Evolutionary conservation across 2,888 invertebrate genomes (phyloP).

Genomic region (Micropterix aruncella): DNA sequence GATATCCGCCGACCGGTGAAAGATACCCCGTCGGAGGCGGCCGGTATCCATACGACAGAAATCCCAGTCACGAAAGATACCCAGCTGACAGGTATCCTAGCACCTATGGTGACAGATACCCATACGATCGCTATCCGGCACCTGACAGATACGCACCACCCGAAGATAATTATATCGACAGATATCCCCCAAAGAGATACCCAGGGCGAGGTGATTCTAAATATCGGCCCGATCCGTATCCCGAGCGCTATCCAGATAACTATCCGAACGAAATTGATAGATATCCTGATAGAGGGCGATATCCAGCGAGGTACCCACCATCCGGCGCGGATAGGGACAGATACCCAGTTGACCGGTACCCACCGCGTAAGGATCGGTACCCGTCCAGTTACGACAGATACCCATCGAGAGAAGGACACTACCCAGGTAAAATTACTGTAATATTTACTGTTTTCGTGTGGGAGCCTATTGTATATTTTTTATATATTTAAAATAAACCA

Average conservation of each 20-base stretch:
- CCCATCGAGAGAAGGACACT: slow-evolving; percentile 41
- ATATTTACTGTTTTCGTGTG: neutral
- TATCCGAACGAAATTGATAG: slow-evolving; percentile 16
- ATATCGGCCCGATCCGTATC: slow-evolving; percentile 20
- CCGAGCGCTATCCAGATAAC: slow-evolving; percentile 33
- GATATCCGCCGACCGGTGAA: slow-evolving; percentile 13
- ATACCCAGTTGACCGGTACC: slow-evolving; percentile 26
- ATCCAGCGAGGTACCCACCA: slow-evolving; percentile 23
- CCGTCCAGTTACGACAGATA: slow-evolving; percentile 39
- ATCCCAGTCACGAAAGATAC: slow-evolving; percentile 24
- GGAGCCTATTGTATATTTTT: too few relatives aligned
- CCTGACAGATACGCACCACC: slow-evolving; percentile 15
- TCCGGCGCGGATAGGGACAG: slow-evolving; percentile 14
- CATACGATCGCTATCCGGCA: slow-evolving; percentile 9
- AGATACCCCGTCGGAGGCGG: slow-evolving; percentile 22
- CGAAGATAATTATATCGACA: slow-evolving; percentile 17
- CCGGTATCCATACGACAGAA: slow-evolving; percentile 28
- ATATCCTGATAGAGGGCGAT: slow-evolving; percentile 28
- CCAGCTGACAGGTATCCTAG: slow-evolving; percentile 24
- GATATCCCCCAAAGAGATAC: slow-evolving; percentile 20
- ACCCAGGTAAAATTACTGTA: slow-evolving; percentile 26
- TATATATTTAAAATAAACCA: too few relatives aligned
- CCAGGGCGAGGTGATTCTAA: slow-evolving; percentile 21
- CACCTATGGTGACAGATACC: slow-evolving; percentile 20
- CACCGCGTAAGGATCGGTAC: slow-evolving; percentile 34